Evolutionary conservation across 2,888 invertebrate species (phyloP).

Genomic region (Cylindroiulus punctatus): DNA sequence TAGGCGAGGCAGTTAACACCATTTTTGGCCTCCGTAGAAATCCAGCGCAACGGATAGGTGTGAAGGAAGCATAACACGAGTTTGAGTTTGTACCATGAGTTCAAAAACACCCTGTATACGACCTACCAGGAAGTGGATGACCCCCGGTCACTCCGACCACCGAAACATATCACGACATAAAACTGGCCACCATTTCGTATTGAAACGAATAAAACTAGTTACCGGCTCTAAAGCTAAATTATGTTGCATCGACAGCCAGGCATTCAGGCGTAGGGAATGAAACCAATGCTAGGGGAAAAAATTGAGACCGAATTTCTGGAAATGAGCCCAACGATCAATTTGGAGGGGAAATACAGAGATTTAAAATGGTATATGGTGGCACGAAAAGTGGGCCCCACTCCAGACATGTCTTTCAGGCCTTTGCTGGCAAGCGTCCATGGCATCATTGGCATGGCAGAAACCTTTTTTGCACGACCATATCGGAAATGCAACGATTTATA

Average conservation of each 20-base stretch:
- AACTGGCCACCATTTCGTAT: background rate
- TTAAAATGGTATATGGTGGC: constrained; percentile 9
- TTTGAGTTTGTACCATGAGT: too few species aligned
- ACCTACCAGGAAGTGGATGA: background rate
- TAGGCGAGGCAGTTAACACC: too few species aligned
- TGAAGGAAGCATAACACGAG: too few species aligned
- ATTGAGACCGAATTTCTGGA: constrained; percentile 27
- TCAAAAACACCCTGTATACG: too few species aligned
- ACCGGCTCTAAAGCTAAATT: constrained; percentile 14
- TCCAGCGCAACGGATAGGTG: too few species aligned
- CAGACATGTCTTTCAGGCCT: background rate
- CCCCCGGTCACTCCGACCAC: background rate
- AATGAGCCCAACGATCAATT: constrained; percentile 23
- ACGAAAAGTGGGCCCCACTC: constrained; percentile 16
- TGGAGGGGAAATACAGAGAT: background rate
- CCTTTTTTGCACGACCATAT: background rate
- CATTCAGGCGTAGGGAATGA: constrained; percentile 12
- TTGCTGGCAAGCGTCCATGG: background rate
- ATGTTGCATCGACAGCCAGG: background rate
- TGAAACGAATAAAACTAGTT: constrained; percentile 15
- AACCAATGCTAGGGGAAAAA: constrained; percentile 7
- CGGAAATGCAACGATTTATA: constrained; percentile 38
- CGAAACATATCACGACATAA: background rate
- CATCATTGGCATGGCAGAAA: background rate
- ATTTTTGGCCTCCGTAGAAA: too few species aligned